Base-by-base conservation (phyloP, 2,888 invertebrate genomes). In the Phasia obesa region DNA sequence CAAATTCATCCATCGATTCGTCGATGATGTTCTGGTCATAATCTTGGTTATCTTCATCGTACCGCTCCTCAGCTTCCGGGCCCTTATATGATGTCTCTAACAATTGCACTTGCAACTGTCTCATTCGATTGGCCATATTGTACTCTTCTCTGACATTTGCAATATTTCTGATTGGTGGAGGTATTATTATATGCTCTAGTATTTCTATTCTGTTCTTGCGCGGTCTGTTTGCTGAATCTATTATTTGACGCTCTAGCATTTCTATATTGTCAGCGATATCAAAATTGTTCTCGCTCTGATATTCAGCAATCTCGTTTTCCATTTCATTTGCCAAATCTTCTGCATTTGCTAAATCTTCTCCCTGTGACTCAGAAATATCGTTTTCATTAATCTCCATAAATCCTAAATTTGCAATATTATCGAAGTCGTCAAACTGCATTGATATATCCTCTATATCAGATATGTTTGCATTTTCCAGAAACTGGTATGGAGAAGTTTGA, bases 391-490 rank as follows among this genome's bases (percentile, higher is more conserved):
- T n/a, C n/a, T n/a, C n/a, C n/a, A n/a, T n/a, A n/a, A n/a, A n/a
- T n/a, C n/a, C n/a, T n/a, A n/a, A 1, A 1, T 35, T 35, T 11
- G 44, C 27, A 71, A 21, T 25, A 19, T 78, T 31, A 23, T 59
- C 38, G 4, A 60, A 51, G 1, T 53, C 65, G 1, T 67, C 65
- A n/a, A 67, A 25, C n/a, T 44, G 65, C 60, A 79, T 71, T 25
- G 82, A 79, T 2, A 67, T 53, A 42, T 79, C 21, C 17, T 53
- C 59, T 49, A 79, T 70, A 42, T 75, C 65, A 0, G 53, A 27
- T 42, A 55, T 47, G 17, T 7, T 6, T 17, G 44, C 38, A 57
- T 77, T 69, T 27, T 81, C 38, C 4, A 62, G 55, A 11, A 57
- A 62, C 5, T 42, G 35, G 15, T 27, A 71, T 7, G 71, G 65